Conservation (phyloP, 2,888 invertebrate genomes). For the Mantis religiosa region DNA sequence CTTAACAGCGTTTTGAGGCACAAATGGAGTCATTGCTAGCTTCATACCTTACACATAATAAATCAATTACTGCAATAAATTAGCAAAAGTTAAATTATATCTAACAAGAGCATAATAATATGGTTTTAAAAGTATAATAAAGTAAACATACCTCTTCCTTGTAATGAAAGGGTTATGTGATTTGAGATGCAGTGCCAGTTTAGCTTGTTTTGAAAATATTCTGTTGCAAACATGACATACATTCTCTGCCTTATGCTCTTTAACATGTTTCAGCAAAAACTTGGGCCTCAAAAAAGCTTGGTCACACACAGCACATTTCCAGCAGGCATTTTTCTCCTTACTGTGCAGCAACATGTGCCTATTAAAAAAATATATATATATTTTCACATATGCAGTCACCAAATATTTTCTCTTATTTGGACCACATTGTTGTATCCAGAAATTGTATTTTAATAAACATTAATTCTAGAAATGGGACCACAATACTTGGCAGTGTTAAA, state of each 20-base stretch:
- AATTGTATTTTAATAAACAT: too few relatives aligned
- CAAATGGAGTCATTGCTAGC: too few relatives aligned
- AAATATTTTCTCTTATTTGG: too few relatives aligned
- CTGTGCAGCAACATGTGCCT: slow-evolving; percentile 25
- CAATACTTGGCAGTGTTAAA: too few relatives aligned
- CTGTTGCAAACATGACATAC: slow-evolving; percentile 11
- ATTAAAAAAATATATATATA: not conserved
- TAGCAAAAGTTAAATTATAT: too few relatives aligned
- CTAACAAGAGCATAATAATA: too few relatives aligned
- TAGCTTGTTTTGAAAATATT: not conserved
- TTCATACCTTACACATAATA: too few relatives aligned
- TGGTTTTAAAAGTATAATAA: not conserved
- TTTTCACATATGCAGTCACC: not conserved
- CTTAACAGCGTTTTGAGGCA: too few relatives aligned
- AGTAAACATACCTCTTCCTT: slow-evolving; percentile 5
- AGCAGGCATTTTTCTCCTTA: not conserved
- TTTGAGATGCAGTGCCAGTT: slow-evolving; percentile 17
- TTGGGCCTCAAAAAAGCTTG: slow-evolving; percentile 23
- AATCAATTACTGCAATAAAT: too few relatives aligned
- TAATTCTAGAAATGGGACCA: too few relatives aligned
- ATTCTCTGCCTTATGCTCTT: slow-evolving; percentile 6
- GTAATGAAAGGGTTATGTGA: slow-evolving; percentile 8
- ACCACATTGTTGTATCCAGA: too few relatives aligned
- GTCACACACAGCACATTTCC: slow-evolving; percentile 23
- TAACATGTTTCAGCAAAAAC: slow-evolving; percentile 22